Evolutionary conservation across 2,888 invertebrate species (phyloP).

Genomic region (Cheilosia variabilis): DNA sequence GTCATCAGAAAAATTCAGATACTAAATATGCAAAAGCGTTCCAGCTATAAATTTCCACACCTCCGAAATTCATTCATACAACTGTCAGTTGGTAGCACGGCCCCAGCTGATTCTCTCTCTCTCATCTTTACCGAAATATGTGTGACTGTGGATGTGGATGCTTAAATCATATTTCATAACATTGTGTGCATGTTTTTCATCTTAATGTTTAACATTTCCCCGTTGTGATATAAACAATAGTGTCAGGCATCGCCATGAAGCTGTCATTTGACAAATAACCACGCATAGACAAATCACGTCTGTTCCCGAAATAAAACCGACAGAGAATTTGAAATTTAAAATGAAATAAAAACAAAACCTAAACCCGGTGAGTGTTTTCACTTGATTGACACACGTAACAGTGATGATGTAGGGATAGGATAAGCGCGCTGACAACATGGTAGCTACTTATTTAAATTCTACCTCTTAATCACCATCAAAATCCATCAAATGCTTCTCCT

Average conservation of each 20-base stretch:
- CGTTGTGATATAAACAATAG: conserved; percentile 42
- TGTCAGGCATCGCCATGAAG: conserved; percentile 34
- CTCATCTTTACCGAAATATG: conserved; percentile 53
- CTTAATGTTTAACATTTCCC: conserved; percentile 14
- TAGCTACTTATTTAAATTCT: conserved; percentile 66
- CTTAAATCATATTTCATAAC: conserved; percentile 62
- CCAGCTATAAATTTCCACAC: conserved; percentile 56
- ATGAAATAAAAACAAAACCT: not conserved
- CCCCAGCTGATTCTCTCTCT: conserved; percentile 39
- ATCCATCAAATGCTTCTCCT: conserved; percentile 52
- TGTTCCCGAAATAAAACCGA: conserved; percentile 24
- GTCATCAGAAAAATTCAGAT: conserved; percentile 30
- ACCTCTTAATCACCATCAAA: conserved; percentile 56
- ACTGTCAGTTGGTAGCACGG: conserved; percentile 41
- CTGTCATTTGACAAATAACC: conserved; percentile 68
- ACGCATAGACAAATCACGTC: conserved; percentile 31
- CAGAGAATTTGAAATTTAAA: not conserved
- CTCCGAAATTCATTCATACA: conserved; percentile 25
- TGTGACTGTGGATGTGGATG: not conserved
- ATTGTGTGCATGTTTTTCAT: conserved; percentile 19
- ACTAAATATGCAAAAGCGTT: conserved; percentile 61
- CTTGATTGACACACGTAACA: conserved; percentile 70
- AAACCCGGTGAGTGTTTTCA: conserved; percentile 36
- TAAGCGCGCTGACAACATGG: conserved; percentile 47
- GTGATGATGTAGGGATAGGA: conserved; percentile 50